Evolutionary conservation across 2,113 vertebrate genomes (phyloP).

Genomic region (Menidia beryllina): DNA sequence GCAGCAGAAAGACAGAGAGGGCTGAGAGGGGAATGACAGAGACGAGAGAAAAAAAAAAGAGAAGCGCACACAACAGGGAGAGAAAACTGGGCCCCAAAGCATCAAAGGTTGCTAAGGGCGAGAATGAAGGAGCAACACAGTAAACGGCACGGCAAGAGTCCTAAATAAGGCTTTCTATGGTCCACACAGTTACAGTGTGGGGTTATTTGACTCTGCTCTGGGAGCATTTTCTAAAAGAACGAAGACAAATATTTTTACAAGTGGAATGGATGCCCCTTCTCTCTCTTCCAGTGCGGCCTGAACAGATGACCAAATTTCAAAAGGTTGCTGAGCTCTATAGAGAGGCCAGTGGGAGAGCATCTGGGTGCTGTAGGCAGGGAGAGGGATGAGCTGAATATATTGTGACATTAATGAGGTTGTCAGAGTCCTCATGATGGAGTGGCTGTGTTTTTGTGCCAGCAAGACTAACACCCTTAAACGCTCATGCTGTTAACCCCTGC

Average conservation of each 20-base stretch:
- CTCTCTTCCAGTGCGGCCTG: slow-evolving; percentile 1
- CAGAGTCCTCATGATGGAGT: slow-evolving; percentile 77
- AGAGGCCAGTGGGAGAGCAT: slow-evolving; percentile 64
- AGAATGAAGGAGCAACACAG: slow-evolving; percentile 78
- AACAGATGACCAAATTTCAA: slow-evolving; percentile 65
- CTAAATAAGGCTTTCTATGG: slow-evolving; percentile 67
- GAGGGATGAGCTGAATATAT: slow-evolving; percentile 77
- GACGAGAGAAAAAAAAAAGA: slow-evolving; percentile 45
- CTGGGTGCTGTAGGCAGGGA: slow-evolving; percentile 63
- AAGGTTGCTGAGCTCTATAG: slow-evolving; percentile 52
- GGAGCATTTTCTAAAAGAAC: slow-evolving; percentile 51
- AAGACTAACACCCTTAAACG: slow-evolving; percentile 77
- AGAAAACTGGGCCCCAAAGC: slow-evolving; percentile 77
- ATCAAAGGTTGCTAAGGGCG: slow-evolving; percentile 85
- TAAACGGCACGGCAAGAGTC: slow-evolving; percentile 67
- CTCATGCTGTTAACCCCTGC: slow-evolving; percentile 79
- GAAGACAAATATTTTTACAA: slow-evolving; percentile 62
- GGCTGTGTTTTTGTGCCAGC: slow-evolving; percentile 78
- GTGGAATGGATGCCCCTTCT: slow-evolving; percentile 37
- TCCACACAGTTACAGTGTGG: slow-evolving; percentile 60
- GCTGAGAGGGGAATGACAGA: slow-evolving; percentile 62
- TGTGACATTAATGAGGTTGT: slow-evolving; percentile 84
- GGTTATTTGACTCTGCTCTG: slow-evolving; percentile 31
- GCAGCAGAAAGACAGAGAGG: slow-evolving; percentile 68
- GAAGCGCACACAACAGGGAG: slow-evolving; percentile 53